Evolutionary conservation across 1,140 invertebrate genomes (phyloP).

Genomic region (Triops longicaudatus): DNA sequence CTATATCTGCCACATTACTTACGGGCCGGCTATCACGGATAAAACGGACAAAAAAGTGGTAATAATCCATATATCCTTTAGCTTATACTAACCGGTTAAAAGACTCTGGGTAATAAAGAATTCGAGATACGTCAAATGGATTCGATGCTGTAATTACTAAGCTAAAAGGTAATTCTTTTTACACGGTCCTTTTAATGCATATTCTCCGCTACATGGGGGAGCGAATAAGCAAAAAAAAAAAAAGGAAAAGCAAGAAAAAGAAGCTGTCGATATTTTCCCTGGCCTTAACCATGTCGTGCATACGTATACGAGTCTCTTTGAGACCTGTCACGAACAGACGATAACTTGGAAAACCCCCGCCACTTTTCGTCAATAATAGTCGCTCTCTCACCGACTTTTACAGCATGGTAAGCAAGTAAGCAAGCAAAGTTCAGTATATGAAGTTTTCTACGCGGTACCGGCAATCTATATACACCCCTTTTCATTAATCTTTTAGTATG

Average conservation of each 20-base stretch:
- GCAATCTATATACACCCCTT: background rate
- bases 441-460: background rate
- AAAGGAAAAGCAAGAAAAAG: background rate
- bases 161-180: too few species aligned
- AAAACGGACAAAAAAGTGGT: background rate
- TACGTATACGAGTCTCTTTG: conserved; percentile 11
- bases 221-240: background rate
- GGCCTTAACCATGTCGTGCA: conserved; percentile 10
- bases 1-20: background rate
- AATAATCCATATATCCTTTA: background rate
- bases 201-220: background rate
- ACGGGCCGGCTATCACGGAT: background rate
- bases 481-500: background rate
- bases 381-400: background rate
- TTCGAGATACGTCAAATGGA: background rate
- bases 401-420: background rate
- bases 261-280: conserved; percentile 8
- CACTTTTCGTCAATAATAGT: conserved; percentile 15
- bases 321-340: conserved; percentile 14
- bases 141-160: too few species aligned
- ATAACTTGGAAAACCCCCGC: conserved; percentile 11
- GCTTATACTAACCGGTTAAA: background rate
- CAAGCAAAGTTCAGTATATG: background rate
- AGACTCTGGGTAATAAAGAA: background rate
- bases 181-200: background rate